Evolutionary conservation across 1,140 invertebrate species (phyloP).

Genomic region (Dolichoris vasculosae): DNA sequence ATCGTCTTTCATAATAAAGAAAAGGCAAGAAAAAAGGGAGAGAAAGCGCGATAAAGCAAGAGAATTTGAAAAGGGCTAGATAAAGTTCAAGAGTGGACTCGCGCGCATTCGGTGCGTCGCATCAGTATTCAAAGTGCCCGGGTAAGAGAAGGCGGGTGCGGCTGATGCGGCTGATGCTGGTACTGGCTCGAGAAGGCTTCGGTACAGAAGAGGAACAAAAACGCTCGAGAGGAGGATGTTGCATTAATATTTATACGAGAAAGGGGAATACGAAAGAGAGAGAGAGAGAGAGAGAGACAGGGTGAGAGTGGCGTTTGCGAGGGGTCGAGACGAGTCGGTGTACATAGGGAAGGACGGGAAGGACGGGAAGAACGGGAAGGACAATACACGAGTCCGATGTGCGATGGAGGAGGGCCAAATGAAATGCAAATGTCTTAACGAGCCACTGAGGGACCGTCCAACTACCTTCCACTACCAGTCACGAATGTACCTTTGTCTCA

Average conservation of each 20-base stretch:
- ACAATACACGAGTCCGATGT: conserved; percentile 15
- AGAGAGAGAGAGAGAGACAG: neutral
- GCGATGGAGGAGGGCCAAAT: conserved; percentile 61
- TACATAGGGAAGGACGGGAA: neutral
- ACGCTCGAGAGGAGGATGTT: conserved; percentile 73
- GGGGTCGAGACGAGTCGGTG: neutral
- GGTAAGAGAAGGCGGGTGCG: conserved; percentile 62
- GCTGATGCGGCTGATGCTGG: conserved; percentile 61
- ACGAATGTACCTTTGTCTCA: conserved; percentile 69
- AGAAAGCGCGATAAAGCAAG: neutral
- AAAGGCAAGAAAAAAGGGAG: neutral
- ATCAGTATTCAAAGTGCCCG: conserved; percentile 75
- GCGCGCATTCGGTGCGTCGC: conserved; percentile 55
- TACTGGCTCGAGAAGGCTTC: neutral
- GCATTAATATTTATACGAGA: conserved; percentile 76
- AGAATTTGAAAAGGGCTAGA: neutral
- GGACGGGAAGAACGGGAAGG: too few relatives aligned
- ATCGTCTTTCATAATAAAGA: conserved; percentile 67
- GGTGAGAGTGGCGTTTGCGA: conserved; percentile 47
- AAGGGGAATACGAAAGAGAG: conserved; percentile 59
- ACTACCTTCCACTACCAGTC: conserved; percentile 65
- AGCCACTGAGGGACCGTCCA: conserved; percentile 73
- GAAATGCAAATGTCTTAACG: conserved; percentile 76
- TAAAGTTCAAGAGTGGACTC: conserved; percentile 41
- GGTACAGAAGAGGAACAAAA: conserved; percentile 71